Evolutionary conservation across 2,888 invertebrate genomes (phyloP).

Genomic region (Eudemis profundana): DNA sequence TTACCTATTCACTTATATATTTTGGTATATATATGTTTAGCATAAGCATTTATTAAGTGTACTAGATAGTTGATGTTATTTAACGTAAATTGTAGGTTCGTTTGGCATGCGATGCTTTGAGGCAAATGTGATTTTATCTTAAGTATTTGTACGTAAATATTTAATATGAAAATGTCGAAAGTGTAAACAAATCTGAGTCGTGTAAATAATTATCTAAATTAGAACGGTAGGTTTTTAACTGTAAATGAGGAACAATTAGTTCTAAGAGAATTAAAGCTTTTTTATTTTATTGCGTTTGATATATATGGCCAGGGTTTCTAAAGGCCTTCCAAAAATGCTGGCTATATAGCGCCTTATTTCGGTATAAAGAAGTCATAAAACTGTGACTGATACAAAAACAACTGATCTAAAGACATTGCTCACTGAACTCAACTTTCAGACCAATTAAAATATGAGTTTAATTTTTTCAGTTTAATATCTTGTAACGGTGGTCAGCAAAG

Average conservation of each 20-base stretch:
- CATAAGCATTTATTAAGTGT: slow-evolving; percentile 4
- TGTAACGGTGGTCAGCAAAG: too few relatives aligned
- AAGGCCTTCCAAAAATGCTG: background rate
- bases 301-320: background rate
- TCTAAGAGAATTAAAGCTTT: slow-evolving; percentile 50
- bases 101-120: slow-evolving; percentile 48
- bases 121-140: slow-evolving; percentile 53
- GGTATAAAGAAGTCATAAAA: too few relatives aligned
- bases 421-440: too few relatives aligned
- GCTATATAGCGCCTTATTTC: too few relatives aligned
- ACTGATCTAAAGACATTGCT: too few relatives aligned
- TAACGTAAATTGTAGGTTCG: slow-evolving; percentile 12
- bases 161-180: slow-evolving; percentile 47
- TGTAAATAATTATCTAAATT: slow-evolving; percentile 33
- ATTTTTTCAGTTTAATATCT: too few relatives aligned
- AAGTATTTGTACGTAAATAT: slow-evolving; percentile 46
- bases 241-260: slow-evolving; percentile 82
- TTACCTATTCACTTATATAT: background rate
- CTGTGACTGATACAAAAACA: too few relatives aligned
- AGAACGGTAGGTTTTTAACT: slow-evolving; percentile 55
- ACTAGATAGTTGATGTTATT: slow-evolving; percentile 15
- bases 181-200: slow-evolving; percentile 17
- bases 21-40: slow-evolving; percentile 2
- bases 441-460: too few relatives aligned
- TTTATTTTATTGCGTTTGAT: slow-evolving; percentile 8